Evolutionary conservation across 2,113 vertebrate species (phyloP).

Genomic region (Macroglossus sobrinus): DNA sequence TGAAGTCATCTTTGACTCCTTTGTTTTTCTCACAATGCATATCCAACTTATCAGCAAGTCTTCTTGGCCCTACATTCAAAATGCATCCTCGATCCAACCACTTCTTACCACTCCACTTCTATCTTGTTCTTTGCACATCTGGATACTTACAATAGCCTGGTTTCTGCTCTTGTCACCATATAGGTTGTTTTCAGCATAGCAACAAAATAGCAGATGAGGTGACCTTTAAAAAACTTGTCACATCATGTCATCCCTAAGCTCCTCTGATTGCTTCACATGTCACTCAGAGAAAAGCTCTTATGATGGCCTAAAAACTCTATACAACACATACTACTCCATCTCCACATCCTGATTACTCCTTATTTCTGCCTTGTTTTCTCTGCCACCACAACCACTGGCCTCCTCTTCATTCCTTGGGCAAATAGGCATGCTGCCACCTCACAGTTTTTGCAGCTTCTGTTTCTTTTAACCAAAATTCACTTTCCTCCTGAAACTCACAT

Average conservation of each 20-base stretch:
- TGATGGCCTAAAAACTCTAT: neutral
- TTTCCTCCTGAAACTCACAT: neutral
- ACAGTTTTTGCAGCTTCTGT: neutral
- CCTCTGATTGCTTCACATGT: neutral
- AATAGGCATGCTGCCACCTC: neutral
- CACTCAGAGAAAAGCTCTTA: neutral
- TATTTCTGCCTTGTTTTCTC: neutral
- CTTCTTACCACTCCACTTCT: neutral
- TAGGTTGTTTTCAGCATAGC: neutral
- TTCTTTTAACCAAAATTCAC: neutral
- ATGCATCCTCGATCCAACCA: neutral
- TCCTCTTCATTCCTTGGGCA: neutral
- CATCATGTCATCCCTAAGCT: neutral
- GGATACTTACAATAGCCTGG: neutral
- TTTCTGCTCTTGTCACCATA: neutral
- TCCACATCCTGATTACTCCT: neutral
- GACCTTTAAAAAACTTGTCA: neutral
- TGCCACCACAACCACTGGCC: neutral
- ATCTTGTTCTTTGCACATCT: neutral
- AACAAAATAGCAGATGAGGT: neutral
- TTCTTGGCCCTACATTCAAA: neutral
- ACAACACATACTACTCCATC: neutral
- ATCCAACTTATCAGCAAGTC: neutral
- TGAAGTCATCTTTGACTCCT: neutral
- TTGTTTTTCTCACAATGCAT: neutral